Base-by-base conservation (phyloP, 1,140 invertebrate species). In the Cardiocondyla obscurior region DNA sequence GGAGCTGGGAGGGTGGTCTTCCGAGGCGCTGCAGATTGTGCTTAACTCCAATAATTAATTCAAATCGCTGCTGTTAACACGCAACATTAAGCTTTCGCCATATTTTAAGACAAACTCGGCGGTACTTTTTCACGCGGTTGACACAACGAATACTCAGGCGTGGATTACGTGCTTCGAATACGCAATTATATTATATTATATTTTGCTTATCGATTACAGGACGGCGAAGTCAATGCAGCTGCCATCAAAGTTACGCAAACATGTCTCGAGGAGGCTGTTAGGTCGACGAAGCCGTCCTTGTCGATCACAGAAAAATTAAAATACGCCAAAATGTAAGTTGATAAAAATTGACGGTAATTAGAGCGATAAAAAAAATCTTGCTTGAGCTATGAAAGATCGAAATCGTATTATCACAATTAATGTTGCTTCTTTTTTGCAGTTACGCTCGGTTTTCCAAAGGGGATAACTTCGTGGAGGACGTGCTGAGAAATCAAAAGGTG, bases 241-340 rank as follows among this genome's bases (percentile, higher is more conserved):
- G 65, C 51, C 33, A 81, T 90, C 53, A 91, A 92, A 53, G 90
- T 95, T 14, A 92, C 93, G 86, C 94, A 94, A 70, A 90, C 92
- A 12, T 94, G 96, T 87, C 91, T 97, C 51, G 62, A 95, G 28
- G 93, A 94, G 12, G 95, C 96, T 4, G 82, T 96, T 1, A 86
- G 89, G 14, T 95, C 95, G 70, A 97, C 96, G 14, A 95, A 95
- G 67, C 96, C 97, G 0, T 97, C 96, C 3, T 94, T 97, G 12
- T 95, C 95, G 3, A 87, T 82, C 8, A 89, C 93, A 8, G 96
- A 97, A 87, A 94, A 94, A 55, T 57, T 90, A 16, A 96, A 95
- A 91, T 97, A 97, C 88, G 93, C 95, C 67, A 94, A 90, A 86
- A 96, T 96, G 96, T 96, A 91, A 91, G 91, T 88, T 25, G 10